Base-by-base conservation (phyloP, 2,113 vertebrate species). In the Paratilapia polleni region DNA sequence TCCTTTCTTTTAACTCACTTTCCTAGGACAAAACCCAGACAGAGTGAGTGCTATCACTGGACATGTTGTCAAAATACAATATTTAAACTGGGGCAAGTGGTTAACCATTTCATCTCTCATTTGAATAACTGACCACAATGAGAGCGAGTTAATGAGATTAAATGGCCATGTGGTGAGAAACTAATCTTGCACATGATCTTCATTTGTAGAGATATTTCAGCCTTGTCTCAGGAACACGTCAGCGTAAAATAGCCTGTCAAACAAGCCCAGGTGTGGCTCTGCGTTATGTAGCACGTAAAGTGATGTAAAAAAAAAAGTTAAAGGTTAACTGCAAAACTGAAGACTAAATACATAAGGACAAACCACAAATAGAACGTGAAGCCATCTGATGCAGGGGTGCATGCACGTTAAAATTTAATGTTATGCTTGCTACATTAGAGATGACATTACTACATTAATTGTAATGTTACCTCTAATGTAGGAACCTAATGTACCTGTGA, bases 1-100 rank as follows among this genome's bases (percentile, higher is more conserved):
- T 74, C 61, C 41, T 87, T 93, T 90, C 81, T 80, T 80, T 68
- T 89, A 90, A 93, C 91, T 86, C 57, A 82, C 22, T 93, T 91
- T 94, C 83, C 83, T 86, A 58, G 84, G 85, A 93, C n/a, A 57
- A 81, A 93, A 85, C 26, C 49, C 78, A 89, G 80, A 92, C 91
- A 84, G 74, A 79, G 64, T 7, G 84, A 83, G 59, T 10, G 58
- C 70, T 85, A 89, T 92, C 83, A 2, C 20, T 22, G 24, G 43
- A 47, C 80, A 78, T 79, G 70, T 80, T 86, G 85, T 86, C 83
- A 82, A 90, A 92, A 85, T 77, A 86, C 88, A 91, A 90, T 92
- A 88, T 93, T 93, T 90, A 87, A 88, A 93, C 87, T 85, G 88
- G 81, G 81, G 54, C 88, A 77, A 47, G 12, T 41, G 62, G 81